Evolutionary conservation across 2,113 vertebrate species (phyloP).

Genomic region (Phaethornis superciliosus): DNA sequence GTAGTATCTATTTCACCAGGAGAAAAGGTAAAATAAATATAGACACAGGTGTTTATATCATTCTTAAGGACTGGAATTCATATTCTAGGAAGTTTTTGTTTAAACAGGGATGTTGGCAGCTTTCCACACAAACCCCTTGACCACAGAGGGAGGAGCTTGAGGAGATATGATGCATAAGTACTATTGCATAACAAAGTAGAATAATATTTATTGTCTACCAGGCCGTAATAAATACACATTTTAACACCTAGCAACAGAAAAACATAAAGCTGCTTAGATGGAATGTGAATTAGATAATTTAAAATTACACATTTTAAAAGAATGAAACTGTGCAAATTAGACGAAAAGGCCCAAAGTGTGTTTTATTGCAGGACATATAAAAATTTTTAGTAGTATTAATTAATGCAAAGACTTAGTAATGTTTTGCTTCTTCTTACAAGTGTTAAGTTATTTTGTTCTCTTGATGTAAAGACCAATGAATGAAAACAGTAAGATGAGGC

Average conservation of each 20-base stretch:
- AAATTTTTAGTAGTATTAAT: neutral
- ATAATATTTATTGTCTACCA: neutral
- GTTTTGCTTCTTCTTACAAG: neutral
- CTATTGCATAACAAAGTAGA: neutral
- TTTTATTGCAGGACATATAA: neutral
- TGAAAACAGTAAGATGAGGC: neutral
- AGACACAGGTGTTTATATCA: no score
- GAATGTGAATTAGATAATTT: neutral
- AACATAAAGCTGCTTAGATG: neutral
- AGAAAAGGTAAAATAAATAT: neutral
- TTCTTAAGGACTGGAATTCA: neutral
- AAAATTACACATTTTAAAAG: neutral
- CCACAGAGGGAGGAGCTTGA: fast-evolving
- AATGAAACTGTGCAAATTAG: neutral
- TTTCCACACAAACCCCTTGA: neutral
- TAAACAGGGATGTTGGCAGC: neutral
- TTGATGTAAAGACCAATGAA: neutral
- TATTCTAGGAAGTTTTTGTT: neutral
- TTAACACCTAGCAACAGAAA: neutral
- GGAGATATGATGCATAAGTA: neutral
- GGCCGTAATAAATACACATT: neutral
- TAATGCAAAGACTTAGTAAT: neutral
- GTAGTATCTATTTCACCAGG: neutral
- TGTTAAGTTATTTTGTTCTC: neutral
- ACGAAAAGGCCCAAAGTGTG: neutral